Evolutionary conservation across 2,888 invertebrate genomes (phyloP).

Genomic region (Platypus cylindrus): DNA sequence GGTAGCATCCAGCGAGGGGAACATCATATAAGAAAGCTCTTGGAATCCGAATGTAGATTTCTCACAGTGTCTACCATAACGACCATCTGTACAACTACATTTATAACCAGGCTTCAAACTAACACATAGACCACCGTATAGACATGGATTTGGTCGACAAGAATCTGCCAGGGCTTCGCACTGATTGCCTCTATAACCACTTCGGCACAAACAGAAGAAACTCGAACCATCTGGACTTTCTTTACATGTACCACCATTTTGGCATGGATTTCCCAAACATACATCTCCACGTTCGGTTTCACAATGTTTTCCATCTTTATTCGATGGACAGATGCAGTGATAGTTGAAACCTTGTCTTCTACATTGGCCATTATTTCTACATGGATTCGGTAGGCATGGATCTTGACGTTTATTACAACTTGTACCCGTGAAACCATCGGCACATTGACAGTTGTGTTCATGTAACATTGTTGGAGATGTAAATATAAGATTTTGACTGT

Average conservation of each 20-base stretch:
- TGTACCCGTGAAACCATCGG: slow-evolving; percentile 69
- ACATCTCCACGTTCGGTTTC: slow-evolving; percentile 74
- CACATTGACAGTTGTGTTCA: slow-evolving; percentile 68
- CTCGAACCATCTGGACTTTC: slow-evolving; percentile 77
- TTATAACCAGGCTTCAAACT: slow-evolving; percentile 79
- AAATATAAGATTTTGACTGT: slow-evolving; percentile 69
- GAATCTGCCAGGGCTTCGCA: slow-evolving; percentile 83
- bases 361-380: slow-evolving; percentile 73
- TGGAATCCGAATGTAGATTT: slow-evolving; percentile 81
- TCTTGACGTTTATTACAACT: slow-evolving; percentile 79
- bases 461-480: slow-evolving; percentile 71
- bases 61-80: slow-evolving; percentile 85
- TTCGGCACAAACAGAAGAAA: slow-evolving; percentile 84
- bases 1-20: slow-evolving; percentile 70
- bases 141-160: slow-evolving; percentile 87
- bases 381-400: slow-evolving; percentile 84
- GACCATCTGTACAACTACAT: slow-evolving; percentile 74
- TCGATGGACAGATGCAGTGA: slow-evolving; percentile 65
- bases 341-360: slow-evolving; percentile 73
- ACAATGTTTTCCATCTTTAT: slow-evolving; percentile 71
- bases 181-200: slow-evolving; percentile 81
- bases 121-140: slow-evolving; percentile 79
- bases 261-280: slow-evolving; percentile 76
- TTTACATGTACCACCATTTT: slow-evolving; percentile 84
- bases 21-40: slow-evolving; percentile 81